Conservation (phyloP, 2,113 vertebrate species). For the Elephas maximus region DNA sequence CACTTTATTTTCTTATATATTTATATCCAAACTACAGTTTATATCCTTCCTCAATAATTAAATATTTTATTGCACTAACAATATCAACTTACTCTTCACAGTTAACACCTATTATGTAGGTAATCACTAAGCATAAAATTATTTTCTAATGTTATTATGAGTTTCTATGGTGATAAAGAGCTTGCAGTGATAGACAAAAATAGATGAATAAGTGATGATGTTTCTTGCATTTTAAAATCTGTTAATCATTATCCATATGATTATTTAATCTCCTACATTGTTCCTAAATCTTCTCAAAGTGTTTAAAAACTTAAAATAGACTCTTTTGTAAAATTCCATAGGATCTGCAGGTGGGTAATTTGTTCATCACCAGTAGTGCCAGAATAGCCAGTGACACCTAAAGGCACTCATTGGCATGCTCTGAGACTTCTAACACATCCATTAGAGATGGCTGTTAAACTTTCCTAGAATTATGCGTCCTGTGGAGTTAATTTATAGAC, state of each 20-base stretch:
- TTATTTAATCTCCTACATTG: slow-evolving; percentile 65
- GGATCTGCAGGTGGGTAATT: slow-evolving; percentile 67
- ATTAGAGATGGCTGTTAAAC: slow-evolving; percentile 69
- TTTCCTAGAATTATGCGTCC: slow-evolving; percentile 66
- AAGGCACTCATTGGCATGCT: slow-evolving; percentile 56
- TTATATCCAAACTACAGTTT: not conserved
- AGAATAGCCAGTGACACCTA: slow-evolving; percentile 69
- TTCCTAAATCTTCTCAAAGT: slow-evolving; percentile 59
- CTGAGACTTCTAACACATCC: slow-evolving; percentile 45
- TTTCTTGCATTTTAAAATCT: slow-evolving; percentile 69
- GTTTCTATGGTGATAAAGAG: slow-evolving; percentile 72
- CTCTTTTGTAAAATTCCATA: slow-evolving; percentile 58
- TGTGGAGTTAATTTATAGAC: slow-evolving; percentile 56
- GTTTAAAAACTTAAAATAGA: slow-evolving; percentile 61
- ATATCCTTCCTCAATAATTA: slow-evolving; percentile 17
- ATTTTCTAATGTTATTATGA: slow-evolving; percentile 51
- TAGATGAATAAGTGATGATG: slow-evolving; percentile 29
- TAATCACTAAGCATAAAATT: slow-evolving; percentile 39
- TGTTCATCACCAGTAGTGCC: slow-evolving; percentile 59
- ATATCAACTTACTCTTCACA: slow-evolving; percentile 17
- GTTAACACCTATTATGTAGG: slow-evolving; percentile 59
- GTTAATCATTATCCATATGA: slow-evolving; percentile 56
- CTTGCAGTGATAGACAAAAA: slow-evolving; percentile 47
- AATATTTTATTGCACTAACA: slow-evolving; percentile 29
- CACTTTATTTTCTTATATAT: not conserved